Percentiles rank a stretch among this genome's conserved stretches.
Evolutionary conservation across 2,113 vertebrate species (phyloP).

Genomic region (Phrynocephalus versicolor): DNA sequence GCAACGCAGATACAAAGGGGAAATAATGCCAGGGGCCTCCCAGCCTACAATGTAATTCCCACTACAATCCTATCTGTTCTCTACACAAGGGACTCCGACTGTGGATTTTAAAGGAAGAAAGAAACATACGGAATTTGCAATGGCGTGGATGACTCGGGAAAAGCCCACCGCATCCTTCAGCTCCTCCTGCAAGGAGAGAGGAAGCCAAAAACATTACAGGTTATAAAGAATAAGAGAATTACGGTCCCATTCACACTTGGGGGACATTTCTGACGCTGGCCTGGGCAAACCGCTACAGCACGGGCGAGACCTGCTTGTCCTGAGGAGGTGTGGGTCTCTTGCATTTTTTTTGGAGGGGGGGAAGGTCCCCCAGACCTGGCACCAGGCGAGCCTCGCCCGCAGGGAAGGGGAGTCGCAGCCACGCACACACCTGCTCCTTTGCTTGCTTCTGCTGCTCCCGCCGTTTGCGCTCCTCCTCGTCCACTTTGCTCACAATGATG

Average conservation of each 20-base stretch:
- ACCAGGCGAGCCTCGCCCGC: neutral
- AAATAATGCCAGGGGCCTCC: no score
- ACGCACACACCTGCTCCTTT: conserved; percentile 87
- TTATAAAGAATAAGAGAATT: neutral
- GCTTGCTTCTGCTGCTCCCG: conserved; percentile 89
- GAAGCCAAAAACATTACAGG: no score
- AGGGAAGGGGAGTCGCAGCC: neutral
- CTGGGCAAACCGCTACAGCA: neutral
- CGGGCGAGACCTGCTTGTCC: accelerated
- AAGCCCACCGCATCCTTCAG: conserved; percentile 95
- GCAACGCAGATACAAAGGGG: no score
- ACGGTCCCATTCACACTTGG: neutral
- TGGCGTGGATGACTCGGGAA: conserved; percentile 92
- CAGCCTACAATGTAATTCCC: neutral
- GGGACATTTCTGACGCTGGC: no score
- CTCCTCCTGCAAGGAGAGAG: conserved; percentile 81
- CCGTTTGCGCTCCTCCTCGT: conserved; percentile 92
- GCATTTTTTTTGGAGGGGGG: neutral
- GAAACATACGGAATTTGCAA: conserved; percentile 93
- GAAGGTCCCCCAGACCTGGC: accelerated
- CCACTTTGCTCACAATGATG: conserved; percentile 91
- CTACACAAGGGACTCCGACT: neutral
- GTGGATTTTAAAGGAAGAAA: neutral
- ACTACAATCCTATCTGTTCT: neutral
- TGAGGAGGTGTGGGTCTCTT: neutral